Evolutionary conservation across 2,888 invertebrate genomes (phyloP).

Genomic region (Scaptomyza cyrtandrae): DNA sequence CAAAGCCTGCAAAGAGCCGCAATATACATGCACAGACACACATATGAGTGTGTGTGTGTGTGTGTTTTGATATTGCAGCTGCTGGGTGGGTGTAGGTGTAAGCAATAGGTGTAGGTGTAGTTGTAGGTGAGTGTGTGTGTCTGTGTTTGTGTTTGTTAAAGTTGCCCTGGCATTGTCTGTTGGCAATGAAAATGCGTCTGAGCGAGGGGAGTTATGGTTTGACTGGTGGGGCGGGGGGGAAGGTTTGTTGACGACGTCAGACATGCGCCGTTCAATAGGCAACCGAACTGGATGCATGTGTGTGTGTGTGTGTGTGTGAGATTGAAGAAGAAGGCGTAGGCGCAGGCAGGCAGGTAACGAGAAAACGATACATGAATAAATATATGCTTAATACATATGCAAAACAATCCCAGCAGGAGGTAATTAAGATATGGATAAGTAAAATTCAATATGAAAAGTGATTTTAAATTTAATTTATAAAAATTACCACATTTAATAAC

Average conservation of each 20-base stretch:
- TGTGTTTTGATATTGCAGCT: slow-evolving; percentile 40
- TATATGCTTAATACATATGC: background rate
- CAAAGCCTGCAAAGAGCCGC: slow-evolving; percentile 68
- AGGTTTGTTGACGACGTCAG: slow-evolving; percentile 39
- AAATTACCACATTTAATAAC: too few relatives aligned
- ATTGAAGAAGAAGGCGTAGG: slow-evolving; percentile 37
- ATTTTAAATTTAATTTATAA: too few relatives aligned
- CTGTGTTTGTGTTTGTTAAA: slow-evolving; percentile 24
- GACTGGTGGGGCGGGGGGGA: background rate
- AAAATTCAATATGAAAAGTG: too few relatives aligned
- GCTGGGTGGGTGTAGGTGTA: slow-evolving; percentile 47
- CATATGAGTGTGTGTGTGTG: slow-evolving; percentile 7
- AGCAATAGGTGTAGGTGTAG: slow-evolving; percentile 32
- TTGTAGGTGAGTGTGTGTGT: slow-evolving; percentile 22
- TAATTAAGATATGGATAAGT: background rate
- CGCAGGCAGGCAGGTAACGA: slow-evolving; percentile 21
- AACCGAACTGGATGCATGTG: slow-evolving; percentile 7
- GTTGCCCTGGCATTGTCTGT: slow-evolving; percentile 80
- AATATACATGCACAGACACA: slow-evolving; percentile 18
- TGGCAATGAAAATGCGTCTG: slow-evolving; percentile 77
- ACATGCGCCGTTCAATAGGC: slow-evolving; percentile 68
- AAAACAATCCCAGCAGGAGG: slow-evolving; percentile 18
- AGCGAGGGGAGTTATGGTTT: background rate
- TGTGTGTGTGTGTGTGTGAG: background rate
- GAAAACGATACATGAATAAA: slow-evolving; percentile 9